Evolutionary conservation across 35 echinoderm and acorn worm species (phyloP).

Genomic region (Anneissia japonica): DNA sequence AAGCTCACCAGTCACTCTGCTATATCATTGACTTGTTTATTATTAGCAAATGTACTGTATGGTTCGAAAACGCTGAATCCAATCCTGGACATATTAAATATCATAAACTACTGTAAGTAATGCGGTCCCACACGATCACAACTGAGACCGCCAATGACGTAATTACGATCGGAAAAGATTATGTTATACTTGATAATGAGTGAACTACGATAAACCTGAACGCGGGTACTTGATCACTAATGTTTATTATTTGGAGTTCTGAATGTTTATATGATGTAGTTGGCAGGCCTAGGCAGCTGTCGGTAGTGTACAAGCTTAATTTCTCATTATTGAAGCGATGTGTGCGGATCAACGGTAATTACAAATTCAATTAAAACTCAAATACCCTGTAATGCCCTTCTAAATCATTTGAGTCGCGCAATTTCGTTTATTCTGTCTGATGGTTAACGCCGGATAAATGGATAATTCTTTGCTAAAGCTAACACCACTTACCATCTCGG

Average conservation of each 20-base stretch:
- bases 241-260: background rate
- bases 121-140: background rate
- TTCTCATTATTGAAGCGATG: constrained; percentile 1
- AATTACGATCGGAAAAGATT: background rate
- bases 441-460: background rate
- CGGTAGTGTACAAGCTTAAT: background rate
- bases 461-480: background rate
- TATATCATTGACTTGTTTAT: background rate
- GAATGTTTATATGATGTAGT: background rate
- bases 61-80: background rate
- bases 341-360: background rate
- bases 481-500: background rate
- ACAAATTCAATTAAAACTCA: constrained; percentile 2
- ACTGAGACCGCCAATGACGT: background rate
- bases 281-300: background rate
- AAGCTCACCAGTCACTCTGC: background rate
- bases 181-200: background rate
- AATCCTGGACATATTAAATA: background rate
- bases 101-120: background rate
- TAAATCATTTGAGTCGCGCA: background rate
- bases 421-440: constrained; percentile 1
- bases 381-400: background rate
- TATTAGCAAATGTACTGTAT: background rate
- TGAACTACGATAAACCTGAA: background rate
- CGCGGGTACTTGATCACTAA: background rate